Conservation (phyloP, 1,140 invertebrate genomes). For the Hormaphis cornu region DNA sequence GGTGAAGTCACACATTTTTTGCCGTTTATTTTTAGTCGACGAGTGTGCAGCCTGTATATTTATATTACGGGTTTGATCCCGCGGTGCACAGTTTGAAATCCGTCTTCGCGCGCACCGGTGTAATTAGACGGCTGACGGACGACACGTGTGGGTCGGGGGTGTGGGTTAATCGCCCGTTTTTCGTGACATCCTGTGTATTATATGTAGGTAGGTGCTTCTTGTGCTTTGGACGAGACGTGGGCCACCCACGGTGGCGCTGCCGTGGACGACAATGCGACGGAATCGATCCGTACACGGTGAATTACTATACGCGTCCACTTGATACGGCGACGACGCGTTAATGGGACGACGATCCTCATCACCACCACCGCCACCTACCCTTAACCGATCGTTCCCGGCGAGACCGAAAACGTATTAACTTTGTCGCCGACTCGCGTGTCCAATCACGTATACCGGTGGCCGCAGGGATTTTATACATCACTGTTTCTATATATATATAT, state of each 20-base stretch:
- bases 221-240: neutral
- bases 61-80: too few species aligned
- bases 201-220: neutral
- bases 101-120: too few species aligned
- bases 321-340: conserved; percentile 10
- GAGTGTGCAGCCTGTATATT: too few species aligned
- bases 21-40: too few species aligned
- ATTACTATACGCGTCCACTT: conserved; percentile 16
- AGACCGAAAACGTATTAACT: neutral
- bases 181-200: neutral
- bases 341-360: neutral
- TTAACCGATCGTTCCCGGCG: neutral
- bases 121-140: neutral
- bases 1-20: too few species aligned
- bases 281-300: conserved; percentile 21
- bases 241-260: neutral
- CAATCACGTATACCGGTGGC: too few species aligned
- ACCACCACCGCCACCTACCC: neutral
- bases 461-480: too few species aligned
- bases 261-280: neutral
- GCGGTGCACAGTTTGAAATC: too few species aligned
- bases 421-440: neutral
- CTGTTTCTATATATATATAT: too few species aligned
- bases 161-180: neutral
- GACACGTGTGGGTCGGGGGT: neutral